Evolutionary conservation across 2,113 vertebrate species (phyloP).

Genomic region (Catagonus wagneri): DNA sequence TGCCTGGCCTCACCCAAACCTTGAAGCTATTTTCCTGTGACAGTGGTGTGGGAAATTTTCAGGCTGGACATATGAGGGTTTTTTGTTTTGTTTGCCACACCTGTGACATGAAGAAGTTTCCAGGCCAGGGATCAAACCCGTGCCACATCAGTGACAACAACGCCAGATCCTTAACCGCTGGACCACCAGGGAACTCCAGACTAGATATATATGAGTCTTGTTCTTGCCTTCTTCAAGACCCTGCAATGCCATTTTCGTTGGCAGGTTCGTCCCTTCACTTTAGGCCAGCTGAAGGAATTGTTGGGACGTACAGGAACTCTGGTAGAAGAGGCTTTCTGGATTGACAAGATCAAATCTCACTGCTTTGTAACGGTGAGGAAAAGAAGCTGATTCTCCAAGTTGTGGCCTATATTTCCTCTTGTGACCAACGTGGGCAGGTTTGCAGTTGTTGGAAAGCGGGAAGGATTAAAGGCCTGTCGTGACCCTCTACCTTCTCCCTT

Average conservation of each 20-base stretch:
- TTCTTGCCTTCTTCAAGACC: neutral
- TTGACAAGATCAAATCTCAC: slow-evolving; percentile 97
- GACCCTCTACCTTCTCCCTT: slow-evolving; percentile 23
- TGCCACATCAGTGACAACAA: too few relatives aligned
- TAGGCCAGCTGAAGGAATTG: slow-evolving; percentile 94
- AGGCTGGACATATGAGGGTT: neutral
- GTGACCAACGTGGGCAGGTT: neutral
- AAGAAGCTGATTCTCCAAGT: neutral
- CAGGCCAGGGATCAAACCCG: too few relatives aligned
- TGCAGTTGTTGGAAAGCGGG: neutral
- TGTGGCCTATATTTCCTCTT: neutral
- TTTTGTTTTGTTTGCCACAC: too few relatives aligned
- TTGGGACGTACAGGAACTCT: slow-evolving; percentile 92
- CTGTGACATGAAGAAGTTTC: too few relatives aligned
- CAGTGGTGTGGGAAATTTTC: neutral
- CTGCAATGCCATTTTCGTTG: slow-evolving; percentile 3
- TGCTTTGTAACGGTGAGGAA: slow-evolving; percentile 93
- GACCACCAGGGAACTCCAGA: too few relatives aligned
- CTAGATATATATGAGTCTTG: neutral
- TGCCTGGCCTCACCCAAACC: neutral
- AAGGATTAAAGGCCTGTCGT: neutral
- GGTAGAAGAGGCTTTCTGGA: slow-evolving; percentile 95
- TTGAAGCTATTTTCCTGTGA: neutral
- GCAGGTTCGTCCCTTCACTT: slow-evolving; percentile 95
- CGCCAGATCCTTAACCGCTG: too few relatives aligned